Conservation (phyloP, 2,113 vertebrate genomes). For the Chunga burmeisteri region DNA sequence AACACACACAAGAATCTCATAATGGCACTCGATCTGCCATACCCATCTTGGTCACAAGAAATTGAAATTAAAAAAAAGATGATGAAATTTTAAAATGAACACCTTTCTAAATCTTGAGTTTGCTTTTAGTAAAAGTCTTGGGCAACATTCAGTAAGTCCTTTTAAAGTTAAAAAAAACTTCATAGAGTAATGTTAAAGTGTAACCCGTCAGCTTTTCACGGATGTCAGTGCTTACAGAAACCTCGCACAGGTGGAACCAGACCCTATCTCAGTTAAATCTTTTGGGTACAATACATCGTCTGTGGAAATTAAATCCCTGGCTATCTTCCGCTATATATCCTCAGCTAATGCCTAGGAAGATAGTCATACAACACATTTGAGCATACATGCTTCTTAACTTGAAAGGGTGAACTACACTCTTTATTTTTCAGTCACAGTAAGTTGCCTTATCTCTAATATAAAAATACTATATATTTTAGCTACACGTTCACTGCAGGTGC, state of each 20-base stretch:
- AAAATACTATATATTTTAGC: neutral
- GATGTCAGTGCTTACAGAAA: neutral
- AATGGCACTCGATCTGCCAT: neutral
- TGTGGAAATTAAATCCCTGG: neutral
- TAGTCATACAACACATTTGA: neutral
- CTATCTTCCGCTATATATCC: neutral
- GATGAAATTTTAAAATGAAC: neutral
- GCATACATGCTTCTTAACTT: neutral
- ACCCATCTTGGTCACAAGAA: neutral
- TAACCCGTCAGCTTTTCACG: neutral
- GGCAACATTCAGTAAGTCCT: neutral
- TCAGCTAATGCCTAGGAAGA: neutral
- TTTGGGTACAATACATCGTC: neutral
- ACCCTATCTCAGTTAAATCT: neutral
- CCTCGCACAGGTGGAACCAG: neutral
- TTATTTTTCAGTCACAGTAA: neutral
- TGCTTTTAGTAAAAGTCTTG: neutral
- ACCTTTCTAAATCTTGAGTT: neutral
- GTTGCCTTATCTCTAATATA: neutral
- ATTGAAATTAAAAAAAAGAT: neutral
- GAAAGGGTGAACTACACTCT: neutral
- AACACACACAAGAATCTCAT: neutral
- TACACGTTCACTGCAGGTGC: neutral
- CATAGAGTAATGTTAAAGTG: neutral
- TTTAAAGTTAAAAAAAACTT: neutral